phyloP scores from a whole-genome alignment of 1,140 invertebrate genomes.

The Orius insidiosus region DNA sequence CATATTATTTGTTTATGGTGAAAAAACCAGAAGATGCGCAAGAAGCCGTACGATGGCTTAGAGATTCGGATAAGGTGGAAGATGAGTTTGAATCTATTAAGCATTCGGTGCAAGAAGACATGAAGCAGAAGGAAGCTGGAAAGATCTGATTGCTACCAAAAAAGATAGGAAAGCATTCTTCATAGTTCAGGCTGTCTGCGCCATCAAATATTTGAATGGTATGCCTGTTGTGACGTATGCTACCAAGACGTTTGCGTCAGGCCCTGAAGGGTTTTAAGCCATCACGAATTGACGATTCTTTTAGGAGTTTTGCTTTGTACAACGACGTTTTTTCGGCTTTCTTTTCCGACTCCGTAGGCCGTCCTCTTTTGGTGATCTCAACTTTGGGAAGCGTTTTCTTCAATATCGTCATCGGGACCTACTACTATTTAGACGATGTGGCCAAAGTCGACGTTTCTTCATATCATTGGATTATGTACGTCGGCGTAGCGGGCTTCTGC shows the following conservation, averaged over 20 bases:
- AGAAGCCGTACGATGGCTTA: constrained; percentile 16
- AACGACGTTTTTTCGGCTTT: constrained; percentile 23
- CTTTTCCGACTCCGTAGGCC: constrained; percentile 23
- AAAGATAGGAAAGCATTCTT: constrained; percentile 13
- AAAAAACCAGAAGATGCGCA: constrained; percentile 10
- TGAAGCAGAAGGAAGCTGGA: constrained; percentile 14
- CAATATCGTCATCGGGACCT: constrained; percentile 6
- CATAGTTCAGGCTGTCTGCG: constrained; percentile 11
- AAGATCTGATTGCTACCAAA: constrained; percentile 12
- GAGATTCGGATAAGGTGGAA: constrained; percentile 14
- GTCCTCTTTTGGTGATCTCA: constrained; percentile 28
- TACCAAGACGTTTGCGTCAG: constrained; percentile 29
- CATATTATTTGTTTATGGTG: constrained; percentile 17
- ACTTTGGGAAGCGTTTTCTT: constrained; percentile 14
- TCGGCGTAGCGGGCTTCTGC: constrained; percentile 26
- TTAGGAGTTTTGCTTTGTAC: constrained; percentile 23
- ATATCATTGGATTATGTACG: constrained; percentile 23
- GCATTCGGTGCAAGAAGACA: constrained; percentile 14
- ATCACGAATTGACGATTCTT: constrained; percentile 22
- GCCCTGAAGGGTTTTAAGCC: constrained; percentile 22
- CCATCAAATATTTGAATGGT: constrained; percentile 17
- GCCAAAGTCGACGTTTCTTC: constrained; percentile 4
- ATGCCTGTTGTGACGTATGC: constrained; percentile 19
- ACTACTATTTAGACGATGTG: constrained; percentile 10
- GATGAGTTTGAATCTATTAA: constrained; percentile 16